These are phyloP conservation scores for Polymixis lichenea DNA, from an alignment of 2,888 invertebrate genomes.

Conservation along the genomic window DNA sequence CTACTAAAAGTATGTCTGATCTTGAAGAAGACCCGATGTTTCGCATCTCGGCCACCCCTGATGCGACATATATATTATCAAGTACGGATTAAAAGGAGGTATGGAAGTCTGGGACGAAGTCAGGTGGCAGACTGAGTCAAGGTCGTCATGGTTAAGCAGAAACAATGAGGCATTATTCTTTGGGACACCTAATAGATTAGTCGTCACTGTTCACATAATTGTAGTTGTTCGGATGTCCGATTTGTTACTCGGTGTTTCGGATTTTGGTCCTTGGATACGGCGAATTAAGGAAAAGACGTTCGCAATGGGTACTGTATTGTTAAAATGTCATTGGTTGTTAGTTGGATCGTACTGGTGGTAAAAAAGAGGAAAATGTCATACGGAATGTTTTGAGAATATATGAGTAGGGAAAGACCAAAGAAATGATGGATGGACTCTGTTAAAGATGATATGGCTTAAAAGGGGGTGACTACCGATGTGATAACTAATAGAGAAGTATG, in stretches of 20 bases:
- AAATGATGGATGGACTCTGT: neutral
- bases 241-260: neutral
- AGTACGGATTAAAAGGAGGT: no score
- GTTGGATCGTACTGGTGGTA: neutral
- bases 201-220: conserved; percentile 11
- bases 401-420: no score
- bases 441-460: neutral
- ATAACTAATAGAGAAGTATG: neutral
- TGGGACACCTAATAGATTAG: conserved; percentile 21
- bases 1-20: no score
- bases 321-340: neutral
- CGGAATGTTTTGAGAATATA: neutral
- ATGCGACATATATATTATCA: no score
- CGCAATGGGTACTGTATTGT: neutral
- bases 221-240: conserved; percentile 21
- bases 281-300: neutral
- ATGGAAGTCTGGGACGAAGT: conserved; percentile 6
- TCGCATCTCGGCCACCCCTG: no score
- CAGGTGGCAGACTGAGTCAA: conserved; percentile 36
- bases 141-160: conserved; percentile 39
- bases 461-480: neutral
- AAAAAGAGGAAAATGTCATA: neutral
- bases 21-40: no score
- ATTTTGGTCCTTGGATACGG: neutral
- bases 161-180: conserved; percentile 55